Evolutionary conservation across 2,797 vertebrate genomes (phyloP), one percentile per base, ranked within the genome.

Genomic region (Eospalax fontanierii): DNA sequence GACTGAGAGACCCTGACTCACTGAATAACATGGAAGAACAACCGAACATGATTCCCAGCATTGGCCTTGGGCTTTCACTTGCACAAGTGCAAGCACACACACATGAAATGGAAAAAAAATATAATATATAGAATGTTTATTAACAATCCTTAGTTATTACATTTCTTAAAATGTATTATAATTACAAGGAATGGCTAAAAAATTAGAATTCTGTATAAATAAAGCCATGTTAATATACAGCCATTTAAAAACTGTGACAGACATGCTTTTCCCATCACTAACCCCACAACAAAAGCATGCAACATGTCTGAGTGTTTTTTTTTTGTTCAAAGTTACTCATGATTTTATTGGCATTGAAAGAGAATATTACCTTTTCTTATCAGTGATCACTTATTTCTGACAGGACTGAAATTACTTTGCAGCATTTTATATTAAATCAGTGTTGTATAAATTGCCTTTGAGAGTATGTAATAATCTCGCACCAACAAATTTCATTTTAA

Each of bases 391-490:
- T 80, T 26, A 61, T 94, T 79, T 70, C 40, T 89, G 6, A 71
- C 46, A 87, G 78, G 24, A 73, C 3, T 89, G 6, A 90, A 92
- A 90, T 84, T 71, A 75, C 82, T 94, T 59, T 80, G 30, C 90
- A 76, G 65, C 35, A 79, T 89, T 82, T 85, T 35, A 57, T 65
- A 50, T 30, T 74, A 91, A 93, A 43, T 63, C 10, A 21, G 19
- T 40, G n/a, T 54, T 78, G 40, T 9, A 30, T 88, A 73, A 57
- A 30, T 76, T 88, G 14, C 33, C 61, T 54, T 57, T 15, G 15
- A 59, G 28, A 81, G 2, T 28, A n/a, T 26, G 28, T 30, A 91
- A 57, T 30, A 65, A 79, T 76, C 59, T 86, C 40, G 43, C 2
- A n/a, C 18, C 68, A 19, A 68, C 54, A 38, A 74, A 83, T 74